These are phyloP conservation scores for Huso huso DNA, from an alignment of 2,797 vertebrate genomes.

Conservation along the genomic window DNA sequence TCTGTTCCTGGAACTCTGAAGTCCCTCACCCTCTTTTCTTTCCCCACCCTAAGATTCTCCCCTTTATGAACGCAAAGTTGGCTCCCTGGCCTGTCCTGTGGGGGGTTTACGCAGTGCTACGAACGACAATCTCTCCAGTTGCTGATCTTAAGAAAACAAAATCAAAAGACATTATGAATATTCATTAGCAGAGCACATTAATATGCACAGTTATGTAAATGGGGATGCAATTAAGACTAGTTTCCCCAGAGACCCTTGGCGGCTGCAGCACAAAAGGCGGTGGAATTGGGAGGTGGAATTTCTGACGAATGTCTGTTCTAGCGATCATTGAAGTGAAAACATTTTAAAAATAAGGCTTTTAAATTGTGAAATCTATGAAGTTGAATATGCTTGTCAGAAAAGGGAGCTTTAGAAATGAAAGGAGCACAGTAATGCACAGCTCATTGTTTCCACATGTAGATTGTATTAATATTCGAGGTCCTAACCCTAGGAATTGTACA, in stretches of 20 bases:
- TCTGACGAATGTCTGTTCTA: constrained; percentile 70
- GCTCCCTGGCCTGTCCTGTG: not conserved
- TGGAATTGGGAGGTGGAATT: constrained; percentile 53
- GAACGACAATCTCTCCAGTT: constrained; percentile 68
- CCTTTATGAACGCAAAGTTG: too few relatives aligned
- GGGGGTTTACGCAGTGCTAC: constrained; percentile 54
- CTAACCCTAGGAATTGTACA: too few relatives aligned
- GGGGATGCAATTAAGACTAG: constrained; percentile 85
- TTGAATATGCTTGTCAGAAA: too few relatives aligned
- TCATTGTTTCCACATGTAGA: too few relatives aligned
- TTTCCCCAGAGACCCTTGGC: constrained; percentile 72
- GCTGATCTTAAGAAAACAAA: constrained; percentile 76
- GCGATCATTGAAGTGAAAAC: constrained; percentile 50
- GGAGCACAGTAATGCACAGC: too few relatives aligned
- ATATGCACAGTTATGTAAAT: constrained; percentile 99
- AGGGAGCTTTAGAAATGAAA: too few relatives aligned
- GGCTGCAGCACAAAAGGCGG: constrained; percentile 70
- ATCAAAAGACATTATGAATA: constrained; percentile 84
- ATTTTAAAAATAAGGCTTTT: too few relatives aligned
- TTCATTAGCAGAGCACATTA: constrained; percentile 82
- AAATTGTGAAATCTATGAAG: too few relatives aligned
- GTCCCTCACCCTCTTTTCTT: constrained; percentile 45
- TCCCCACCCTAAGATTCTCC: constrained; percentile 46
- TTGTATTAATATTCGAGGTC: too few relatives aligned
- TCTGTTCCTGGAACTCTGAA: constrained; percentile 42